phyloP scores from a whole-genome alignment of 2,888 invertebrate species.

The Geotrupes spiniger region DNA sequence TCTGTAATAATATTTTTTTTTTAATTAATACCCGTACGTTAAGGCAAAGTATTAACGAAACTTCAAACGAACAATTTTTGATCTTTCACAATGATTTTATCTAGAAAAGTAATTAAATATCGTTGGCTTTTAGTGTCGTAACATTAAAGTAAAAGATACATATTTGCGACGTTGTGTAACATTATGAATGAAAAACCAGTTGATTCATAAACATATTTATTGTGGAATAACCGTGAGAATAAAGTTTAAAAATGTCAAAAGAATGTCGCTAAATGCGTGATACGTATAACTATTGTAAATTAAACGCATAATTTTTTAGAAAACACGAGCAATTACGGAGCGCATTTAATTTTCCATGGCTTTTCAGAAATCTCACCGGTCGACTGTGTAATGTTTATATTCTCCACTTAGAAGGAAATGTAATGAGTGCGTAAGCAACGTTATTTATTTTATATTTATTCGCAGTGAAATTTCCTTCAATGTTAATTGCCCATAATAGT shows the following conservation, averaged over 20 bases:
- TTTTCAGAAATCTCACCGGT: conserved; percentile 30
- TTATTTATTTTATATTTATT: conserved; percentile 47
- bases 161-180: too few species aligned
- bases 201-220: conserved; percentile 10
- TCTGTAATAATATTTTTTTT: background rate
- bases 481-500: conserved; percentile 47
- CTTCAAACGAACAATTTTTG: too few species aligned
- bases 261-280: conserved; percentile 21
- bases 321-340: conserved; percentile 29
- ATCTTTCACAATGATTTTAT: too few species aligned
- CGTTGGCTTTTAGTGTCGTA: too few species aligned
- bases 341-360: conserved; percentile 30
- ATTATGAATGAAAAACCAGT: conserved; percentile 5
- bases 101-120: too few species aligned
- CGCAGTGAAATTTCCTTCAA: conserved; percentile 45
- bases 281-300: conserved; percentile 27
- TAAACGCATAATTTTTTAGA: conserved; percentile 29
- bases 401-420: conserved; percentile 37
- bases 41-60: too few species aligned
- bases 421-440: conserved; percentile 39
- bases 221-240: conserved; percentile 21
- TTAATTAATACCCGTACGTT: background rate
- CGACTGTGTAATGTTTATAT: conserved; percentile 30
- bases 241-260: conserved; percentile 20
- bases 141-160: too few species aligned